Conservation (phyloP, 53 echinoderm and acorn worm genomes). For the Antedon mediterranea region DNA sequence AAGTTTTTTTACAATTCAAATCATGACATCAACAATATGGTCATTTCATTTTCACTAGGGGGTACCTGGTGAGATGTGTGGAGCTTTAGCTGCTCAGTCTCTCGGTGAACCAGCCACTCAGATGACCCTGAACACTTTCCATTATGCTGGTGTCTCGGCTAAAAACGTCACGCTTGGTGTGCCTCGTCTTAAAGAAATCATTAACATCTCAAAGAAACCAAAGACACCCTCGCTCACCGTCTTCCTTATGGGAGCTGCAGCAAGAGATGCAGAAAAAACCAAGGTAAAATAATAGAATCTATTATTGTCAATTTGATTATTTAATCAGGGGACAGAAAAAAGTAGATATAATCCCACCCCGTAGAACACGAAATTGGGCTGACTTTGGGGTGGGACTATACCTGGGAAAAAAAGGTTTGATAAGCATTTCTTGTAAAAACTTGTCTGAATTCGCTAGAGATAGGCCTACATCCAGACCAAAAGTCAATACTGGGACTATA, state of each 20-base stretch:
- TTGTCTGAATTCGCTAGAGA: too few species aligned
- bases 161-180: constrained; percentile 99
- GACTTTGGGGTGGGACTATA: too few species aligned
- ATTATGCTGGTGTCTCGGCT: constrained; percentile 98
- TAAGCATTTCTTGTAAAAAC: too few species aligned
- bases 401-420: too few species aligned
- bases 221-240: constrained; percentile 97
- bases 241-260: constrained; percentile 86
- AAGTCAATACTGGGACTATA: too few species aligned
- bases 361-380: too few species aligned
- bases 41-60: constrained; percentile 16
- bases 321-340: too few species aligned
- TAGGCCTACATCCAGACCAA: too few species aligned
- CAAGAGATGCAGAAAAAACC: constrained; percentile 92
- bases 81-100: constrained; percentile 91
- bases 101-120: constrained; percentile 99
- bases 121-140: constrained; percentile 99
- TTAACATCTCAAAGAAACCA: constrained; percentile 99
- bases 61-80: constrained; percentile 88
- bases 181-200: constrained; percentile 98
- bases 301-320: too few species aligned
- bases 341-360: too few species aligned
- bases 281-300: constrained; percentile 44
- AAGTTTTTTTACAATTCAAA: too few species aligned
- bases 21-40: too few species aligned